Conservation (phyloP, 2,888 invertebrate genomes). For the Argyresthia albistria region DNA sequence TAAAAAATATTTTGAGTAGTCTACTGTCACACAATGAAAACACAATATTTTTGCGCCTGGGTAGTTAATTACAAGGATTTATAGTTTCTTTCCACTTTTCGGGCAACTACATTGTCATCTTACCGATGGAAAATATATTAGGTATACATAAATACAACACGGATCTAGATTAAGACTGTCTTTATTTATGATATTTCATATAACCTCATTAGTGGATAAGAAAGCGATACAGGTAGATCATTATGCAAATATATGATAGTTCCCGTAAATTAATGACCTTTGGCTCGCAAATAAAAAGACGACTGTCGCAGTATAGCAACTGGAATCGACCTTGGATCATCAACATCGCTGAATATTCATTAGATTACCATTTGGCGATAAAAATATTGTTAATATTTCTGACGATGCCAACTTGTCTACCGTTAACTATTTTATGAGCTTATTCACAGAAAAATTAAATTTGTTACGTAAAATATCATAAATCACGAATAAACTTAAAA, state of each 20-base stretch:
- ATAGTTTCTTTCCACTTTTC: too few relatives aligned
- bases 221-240: conserved; percentile 14
- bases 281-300: not conserved
- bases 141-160: not conserved
- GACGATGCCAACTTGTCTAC: not conserved
- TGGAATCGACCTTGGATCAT: conserved; percentile 15
- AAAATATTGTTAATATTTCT: not conserved
- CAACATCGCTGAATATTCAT: not conserved
- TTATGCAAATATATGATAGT: conserved; percentile 24
- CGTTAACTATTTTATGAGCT: too few relatives aligned
- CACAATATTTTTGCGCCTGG: too few relatives aligned
- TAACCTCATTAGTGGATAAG: conserved; percentile 17
- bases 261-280: not conserved
- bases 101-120: too few relatives aligned
- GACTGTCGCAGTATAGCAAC: conserved; percentile 5
- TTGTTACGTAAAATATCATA: too few relatives aligned
- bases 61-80: too few relatives aligned
- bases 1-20: too few relatives aligned
- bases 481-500: too few relatives aligned
- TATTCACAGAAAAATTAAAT: too few relatives aligned
- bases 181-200: conserved; percentile 9
- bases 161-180: conserved; percentile 11
- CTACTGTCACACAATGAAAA: too few relatives aligned
- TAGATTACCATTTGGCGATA: not conserved
- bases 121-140: too few relatives aligned